Evolutionary conservation across 2,888 invertebrate genomes (phyloP).

Genomic region (Dusona sp.): DNA sequence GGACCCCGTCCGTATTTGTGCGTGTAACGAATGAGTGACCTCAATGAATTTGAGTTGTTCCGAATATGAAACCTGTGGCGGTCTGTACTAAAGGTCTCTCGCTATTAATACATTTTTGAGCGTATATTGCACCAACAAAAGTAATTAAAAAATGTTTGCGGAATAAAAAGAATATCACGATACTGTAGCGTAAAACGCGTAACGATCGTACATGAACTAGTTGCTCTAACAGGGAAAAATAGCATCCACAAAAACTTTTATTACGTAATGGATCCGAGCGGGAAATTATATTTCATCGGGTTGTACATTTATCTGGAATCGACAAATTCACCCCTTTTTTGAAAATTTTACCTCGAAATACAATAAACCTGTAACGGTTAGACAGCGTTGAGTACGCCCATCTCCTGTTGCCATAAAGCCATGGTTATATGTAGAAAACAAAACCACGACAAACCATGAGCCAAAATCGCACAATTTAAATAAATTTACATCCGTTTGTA

Average conservation of each 20-base stretch:
- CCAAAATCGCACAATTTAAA: slow-evolving; percentile 84
- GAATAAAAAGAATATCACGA: background rate
- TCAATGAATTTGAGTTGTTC: background rate
- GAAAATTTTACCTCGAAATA: slow-evolving; percentile 82
- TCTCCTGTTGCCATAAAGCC: slow-evolving; percentile 81
- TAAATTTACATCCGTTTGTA: slow-evolving; percentile 83
- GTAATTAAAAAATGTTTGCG: slow-evolving; percentile 1
- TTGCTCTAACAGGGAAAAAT: background rate
- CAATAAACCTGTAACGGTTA: slow-evolving; percentile 76
- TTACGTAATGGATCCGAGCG: background rate
- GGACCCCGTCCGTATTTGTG: background rate
- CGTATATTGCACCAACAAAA: background rate
- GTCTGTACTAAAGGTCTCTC: background rate
- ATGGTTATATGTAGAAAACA: slow-evolving; percentile 82
- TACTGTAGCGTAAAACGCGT: background rate
- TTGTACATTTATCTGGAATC: slow-evolving; percentile 3
- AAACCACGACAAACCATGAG: slow-evolving; percentile 83
- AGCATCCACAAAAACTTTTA: background rate
- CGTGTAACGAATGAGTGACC: background rate
- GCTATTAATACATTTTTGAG: background rate
- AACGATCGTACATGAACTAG: background rate
- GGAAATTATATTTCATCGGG: background rate
- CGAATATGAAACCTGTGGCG: background rate
- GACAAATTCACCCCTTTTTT: slow-evolving; percentile 51
- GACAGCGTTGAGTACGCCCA: slow-evolving; percentile 80